These are phyloP conservation scores for Sipha flava DNA, from an alignment of 1,140 invertebrate species.

Conservation along the genomic window DNA sequence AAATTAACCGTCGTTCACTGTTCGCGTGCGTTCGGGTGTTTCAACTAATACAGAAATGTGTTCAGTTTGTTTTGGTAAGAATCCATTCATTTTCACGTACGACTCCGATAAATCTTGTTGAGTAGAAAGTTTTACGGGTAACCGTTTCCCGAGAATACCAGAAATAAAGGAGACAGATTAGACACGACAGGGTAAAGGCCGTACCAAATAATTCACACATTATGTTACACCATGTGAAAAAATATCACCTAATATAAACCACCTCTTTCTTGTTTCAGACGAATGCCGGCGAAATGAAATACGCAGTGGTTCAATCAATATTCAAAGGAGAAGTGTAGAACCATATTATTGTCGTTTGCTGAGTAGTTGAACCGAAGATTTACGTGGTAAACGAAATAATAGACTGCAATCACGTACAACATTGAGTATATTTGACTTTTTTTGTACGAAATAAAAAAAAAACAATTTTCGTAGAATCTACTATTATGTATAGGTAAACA, in stretches of 20 bases:
- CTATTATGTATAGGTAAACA: not conserved
- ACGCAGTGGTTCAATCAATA: not conserved
- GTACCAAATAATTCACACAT: conserved; percentile 31
- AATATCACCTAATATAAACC: conserved; percentile 26
- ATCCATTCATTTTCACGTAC: not conserved
- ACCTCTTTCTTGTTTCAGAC: conserved; percentile 27
- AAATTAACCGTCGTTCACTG: too few relatives aligned
- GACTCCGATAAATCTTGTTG: not conserved
- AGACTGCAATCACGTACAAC: not conserved
- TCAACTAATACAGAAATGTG: not conserved
- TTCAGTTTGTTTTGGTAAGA: not conserved
- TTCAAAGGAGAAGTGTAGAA: not conserved
- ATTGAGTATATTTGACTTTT: not conserved
- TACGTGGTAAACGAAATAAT: not conserved
- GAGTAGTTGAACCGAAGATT: not conserved
- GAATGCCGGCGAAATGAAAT: conserved; percentile 6
- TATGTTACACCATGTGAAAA: conserved; percentile 8
- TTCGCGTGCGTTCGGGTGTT: too few relatives aligned
- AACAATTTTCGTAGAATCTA: not conserved
- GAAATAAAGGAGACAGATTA: conserved; percentile 16
- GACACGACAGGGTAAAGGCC: conserved; percentile 25
- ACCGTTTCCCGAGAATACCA: not conserved
- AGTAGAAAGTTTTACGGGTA: not conserved
- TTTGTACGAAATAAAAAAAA: not conserved
- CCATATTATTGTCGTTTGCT: not conserved